Conservation (phyloP, 2,888 invertebrate species). For the Metalampra italica region DNA sequence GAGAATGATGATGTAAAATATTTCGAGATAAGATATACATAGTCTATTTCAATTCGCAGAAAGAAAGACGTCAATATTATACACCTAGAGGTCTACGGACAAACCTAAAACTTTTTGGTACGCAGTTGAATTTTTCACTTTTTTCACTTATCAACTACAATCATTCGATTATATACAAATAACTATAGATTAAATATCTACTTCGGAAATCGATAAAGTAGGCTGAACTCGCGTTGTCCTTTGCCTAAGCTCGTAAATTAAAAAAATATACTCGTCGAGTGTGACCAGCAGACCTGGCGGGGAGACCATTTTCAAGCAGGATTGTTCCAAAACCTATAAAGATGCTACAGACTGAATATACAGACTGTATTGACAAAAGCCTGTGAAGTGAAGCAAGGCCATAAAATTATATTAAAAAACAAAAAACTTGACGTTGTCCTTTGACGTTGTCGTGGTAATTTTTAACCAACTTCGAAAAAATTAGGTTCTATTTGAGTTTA, state of each 20-base stretch:
- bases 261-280: conserved; percentile 10
- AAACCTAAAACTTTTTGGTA: conserved; percentile 31
- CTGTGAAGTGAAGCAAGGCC: no score
- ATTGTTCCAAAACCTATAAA: no score
- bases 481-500: no score
- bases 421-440: no score
- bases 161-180: conserved; percentile 18
- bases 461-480: no score
- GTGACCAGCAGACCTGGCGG: no score
- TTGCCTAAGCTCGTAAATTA: conserved; percentile 10
- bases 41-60: neutral
- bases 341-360: no score
- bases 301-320: no score
- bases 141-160: conserved; percentile 12
- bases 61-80: conserved; percentile 5
- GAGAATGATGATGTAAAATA: conserved; percentile 2
- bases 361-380: no score
- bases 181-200: conserved; percentile 13
- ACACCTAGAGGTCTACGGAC: conserved; percentile 26
- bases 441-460: no score
- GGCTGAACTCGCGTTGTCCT: conserved; percentile 12
- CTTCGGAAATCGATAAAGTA: conserved; percentile 10
- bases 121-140: conserved; percentile 12
- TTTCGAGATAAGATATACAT: neutral
- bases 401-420: no score